Base-by-base conservation (phyloP, 2,888 invertebrate species). In the Dendrolimus pini region DNA sequence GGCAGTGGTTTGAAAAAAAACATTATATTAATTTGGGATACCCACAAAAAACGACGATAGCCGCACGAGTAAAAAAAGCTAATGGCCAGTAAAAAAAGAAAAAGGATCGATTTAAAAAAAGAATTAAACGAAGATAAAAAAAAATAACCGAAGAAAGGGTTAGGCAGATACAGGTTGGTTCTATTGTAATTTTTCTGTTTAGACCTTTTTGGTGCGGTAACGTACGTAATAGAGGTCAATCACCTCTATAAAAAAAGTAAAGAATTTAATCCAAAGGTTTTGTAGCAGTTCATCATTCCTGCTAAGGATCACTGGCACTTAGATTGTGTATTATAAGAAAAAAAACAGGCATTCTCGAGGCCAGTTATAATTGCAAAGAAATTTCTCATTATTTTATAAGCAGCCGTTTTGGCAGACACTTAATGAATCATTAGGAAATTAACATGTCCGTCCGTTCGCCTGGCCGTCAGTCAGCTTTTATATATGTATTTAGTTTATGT, bases 21-120 rank as follows among this genome's bases (percentile, higher is more conserved):
- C 80, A 81, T 82, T 80, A 85, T 89, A 89, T 90, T 90, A 89
- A 90, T 90, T 90, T 89, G 89, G 88, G 86, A 83, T 84, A 79
- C 75, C 81, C 86, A 89, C 85, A 89, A 89, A 90, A 89, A 90
- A 87, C 81, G 82, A 83, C 75, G 84, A 86, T 82, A 74, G 82
- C 79, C 77, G 68, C 72, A 78, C 77, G 80, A 80, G 70, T 73
- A 85, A 89, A 90, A 88, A 89, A 85, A 88, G 80, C 82, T 88
- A 89, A 89, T 90, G 89, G 88, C 86, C 87, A 82, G 67, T 77
- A 78, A 87, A 87, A 81, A 77, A 74, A 68, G 80, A 81, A 77
- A 85, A 88, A 85, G 82, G 83, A 82, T 84, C 77, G 78, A 82
- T 82, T 76, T 68, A 69, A 71, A 76, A 75, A 77, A 76, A 72